Percentiles rank a stretch among this genome's conserved stretches.
phyloP scores from a whole-genome alignment of 2,113 vertebrate genomes.

The Dasyornis broadbenti region DNA sequence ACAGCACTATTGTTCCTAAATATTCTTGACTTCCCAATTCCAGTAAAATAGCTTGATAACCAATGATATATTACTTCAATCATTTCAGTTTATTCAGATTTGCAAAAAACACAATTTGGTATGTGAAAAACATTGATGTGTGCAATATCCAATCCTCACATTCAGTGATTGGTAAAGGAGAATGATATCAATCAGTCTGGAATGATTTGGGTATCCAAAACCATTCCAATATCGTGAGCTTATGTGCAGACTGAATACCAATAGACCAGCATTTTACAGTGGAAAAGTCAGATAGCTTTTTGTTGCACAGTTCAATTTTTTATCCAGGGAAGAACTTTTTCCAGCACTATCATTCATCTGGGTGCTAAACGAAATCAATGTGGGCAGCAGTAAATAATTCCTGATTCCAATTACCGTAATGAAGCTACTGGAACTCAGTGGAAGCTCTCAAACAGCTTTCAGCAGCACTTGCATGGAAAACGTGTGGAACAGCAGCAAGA shows the following conservation, averaged over 20 bases:
- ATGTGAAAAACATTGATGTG: background rate
- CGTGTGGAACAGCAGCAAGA: background rate
- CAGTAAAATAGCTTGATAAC: background rate
- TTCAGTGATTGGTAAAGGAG: background rate
- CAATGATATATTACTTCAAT: background rate
- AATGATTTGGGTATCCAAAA: background rate
- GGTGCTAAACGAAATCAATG: background rate
- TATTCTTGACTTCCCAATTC: background rate
- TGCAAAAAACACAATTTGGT: accelerated
- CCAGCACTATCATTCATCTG: background rate
- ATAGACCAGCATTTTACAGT: background rate
- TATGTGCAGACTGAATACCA: background rate
- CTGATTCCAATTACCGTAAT: background rate
- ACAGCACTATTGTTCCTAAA: background rate
- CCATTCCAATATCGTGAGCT: background rate
- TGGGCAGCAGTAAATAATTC: background rate
- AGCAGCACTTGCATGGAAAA: background rate
- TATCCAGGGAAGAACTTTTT: background rate
- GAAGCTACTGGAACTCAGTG: background rate
- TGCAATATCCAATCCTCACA: background rate
- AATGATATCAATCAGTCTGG: background rate
- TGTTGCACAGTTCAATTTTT: background rate
- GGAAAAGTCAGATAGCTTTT: background rate
- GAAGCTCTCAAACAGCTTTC: background rate
- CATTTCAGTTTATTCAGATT: background rate